These are phyloP conservation scores for Cromileptes altivelis DNA, from an alignment of 2,113 vertebrate genomes.

Conservation along the genomic window DNA sequence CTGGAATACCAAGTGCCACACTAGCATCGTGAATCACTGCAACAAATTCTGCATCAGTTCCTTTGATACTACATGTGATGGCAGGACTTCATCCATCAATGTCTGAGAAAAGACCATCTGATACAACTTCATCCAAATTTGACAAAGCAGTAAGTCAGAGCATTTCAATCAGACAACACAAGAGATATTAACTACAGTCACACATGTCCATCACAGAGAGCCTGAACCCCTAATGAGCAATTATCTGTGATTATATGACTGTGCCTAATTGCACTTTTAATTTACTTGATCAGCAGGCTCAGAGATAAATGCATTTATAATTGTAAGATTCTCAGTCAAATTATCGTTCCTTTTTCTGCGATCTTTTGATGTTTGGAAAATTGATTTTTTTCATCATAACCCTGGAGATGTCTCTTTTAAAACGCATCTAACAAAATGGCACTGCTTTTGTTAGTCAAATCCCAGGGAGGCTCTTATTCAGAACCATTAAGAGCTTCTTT, in stretches of 20 bases:
- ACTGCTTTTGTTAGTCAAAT: slow-evolving; percentile 36
- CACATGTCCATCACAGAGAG: slow-evolving; percentile 10
- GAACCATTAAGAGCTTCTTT: slow-evolving; percentile 19
- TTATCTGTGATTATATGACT: slow-evolving; percentile 13
- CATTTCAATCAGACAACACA: not conserved
- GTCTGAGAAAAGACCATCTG: not conserved
- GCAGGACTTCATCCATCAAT: not conserved
- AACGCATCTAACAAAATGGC: slow-evolving; percentile 26
- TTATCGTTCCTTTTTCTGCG: not conserved
- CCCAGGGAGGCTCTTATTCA: slow-evolving; percentile 34
- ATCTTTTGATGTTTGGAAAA: slow-evolving; percentile 52
- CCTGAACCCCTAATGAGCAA: slow-evolving; percentile 33
- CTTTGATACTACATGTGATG: not conserved
- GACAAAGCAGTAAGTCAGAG: not conserved
- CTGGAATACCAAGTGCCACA: not conserved
- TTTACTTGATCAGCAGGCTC: slow-evolving; percentile 54
- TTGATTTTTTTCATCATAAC: slow-evolving; percentile 11
- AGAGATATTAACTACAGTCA: not conserved
- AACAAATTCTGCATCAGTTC: not conserved
- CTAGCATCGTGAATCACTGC: not conserved
- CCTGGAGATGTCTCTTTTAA: slow-evolving; percentile 28
- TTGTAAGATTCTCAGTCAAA: slow-evolving; percentile 24
- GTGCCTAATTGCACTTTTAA: slow-evolving; percentile 53
- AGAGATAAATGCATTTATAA: slow-evolving; percentile 41
- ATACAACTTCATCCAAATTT: not conserved